Percentiles rank a stretch among this genome's conserved stretches.
These are phyloP conservation scores for Coelopa frigida DNA, from an alignment of 1,140 invertebrate species.

Conservation along the genomic window DNA sequence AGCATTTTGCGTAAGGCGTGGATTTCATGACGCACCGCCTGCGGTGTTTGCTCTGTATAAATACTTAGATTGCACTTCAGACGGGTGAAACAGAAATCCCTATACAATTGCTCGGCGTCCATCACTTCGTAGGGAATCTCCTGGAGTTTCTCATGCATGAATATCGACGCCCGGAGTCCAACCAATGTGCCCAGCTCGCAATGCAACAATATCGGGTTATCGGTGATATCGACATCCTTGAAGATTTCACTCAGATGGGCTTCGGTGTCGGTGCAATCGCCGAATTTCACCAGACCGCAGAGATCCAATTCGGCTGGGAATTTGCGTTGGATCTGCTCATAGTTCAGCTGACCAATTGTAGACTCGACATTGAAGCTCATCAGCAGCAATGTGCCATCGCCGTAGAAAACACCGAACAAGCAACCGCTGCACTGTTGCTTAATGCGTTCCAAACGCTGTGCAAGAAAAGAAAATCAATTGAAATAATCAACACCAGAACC, in stretches of 20 bases:
- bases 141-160: conserved; percentile 64
- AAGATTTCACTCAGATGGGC: conserved; percentile 54
- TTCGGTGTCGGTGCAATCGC: conserved; percentile 48
- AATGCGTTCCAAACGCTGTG: conserved; percentile 51
- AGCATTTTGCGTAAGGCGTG: conserved; percentile 53
- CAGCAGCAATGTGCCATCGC: conserved; percentile 58
- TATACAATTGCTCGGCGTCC: conserved; percentile 53
- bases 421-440: conserved; percentile 56
- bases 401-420: conserved; percentile 64
- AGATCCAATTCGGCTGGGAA: conserved; percentile 67
- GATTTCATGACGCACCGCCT: conserved; percentile 50
- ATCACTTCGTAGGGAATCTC: conserved; percentile 55
- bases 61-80: conserved; percentile 51
- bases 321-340: conserved; percentile 54
- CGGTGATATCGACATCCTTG: conserved; percentile 66
- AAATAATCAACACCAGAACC: conserved; percentile 9
- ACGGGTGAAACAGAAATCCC: conserved; percentile 60
- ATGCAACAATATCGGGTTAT: conserved; percentile 63
- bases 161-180: conserved; percentile 56
- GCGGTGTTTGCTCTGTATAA: conserved; percentile 49
- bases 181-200: conserved; percentile 50
- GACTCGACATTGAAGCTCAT: conserved; percentile 57
- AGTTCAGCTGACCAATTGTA: conserved; percentile 48
- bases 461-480: conserved; percentile 30
- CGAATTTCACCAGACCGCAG: conserved; percentile 61